Conservation (phyloP, 2,113 vertebrate species). For the Orthonyx spaldingii region DNA sequence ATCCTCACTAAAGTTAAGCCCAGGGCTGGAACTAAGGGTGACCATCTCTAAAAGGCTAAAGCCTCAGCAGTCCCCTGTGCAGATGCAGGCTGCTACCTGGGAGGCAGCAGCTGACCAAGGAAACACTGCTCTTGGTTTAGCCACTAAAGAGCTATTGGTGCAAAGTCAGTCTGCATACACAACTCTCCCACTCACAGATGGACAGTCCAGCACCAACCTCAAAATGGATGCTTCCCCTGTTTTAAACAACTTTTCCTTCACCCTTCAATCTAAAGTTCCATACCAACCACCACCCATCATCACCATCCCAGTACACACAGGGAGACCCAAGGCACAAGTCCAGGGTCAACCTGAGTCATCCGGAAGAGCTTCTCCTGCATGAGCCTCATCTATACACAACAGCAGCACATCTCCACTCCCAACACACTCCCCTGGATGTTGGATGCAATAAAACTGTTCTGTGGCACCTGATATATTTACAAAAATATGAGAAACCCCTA, state of each 20-base stretch:
- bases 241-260: not conserved
- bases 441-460: not conserved
- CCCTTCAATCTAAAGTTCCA: not conserved
- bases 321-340: not conserved
- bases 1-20: not conserved
- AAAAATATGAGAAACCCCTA: not conserved
- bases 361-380: not conserved
- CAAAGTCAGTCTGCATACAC: not conserved
- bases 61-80: fast-evolving
- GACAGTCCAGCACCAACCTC: not conserved
- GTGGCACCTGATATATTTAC: not conserved
- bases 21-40: not conserved
- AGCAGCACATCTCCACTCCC: not conserved
- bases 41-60: not conserved
- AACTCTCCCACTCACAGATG: not conserved
- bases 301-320: not conserved
- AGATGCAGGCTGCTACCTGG: not conserved
- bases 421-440: fast-evolving
- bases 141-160: not conserved
- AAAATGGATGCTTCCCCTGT: not conserved
- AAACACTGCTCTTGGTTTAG: not conserved
- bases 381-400: not conserved
- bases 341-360: not conserved
- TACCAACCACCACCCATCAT: not conserved
- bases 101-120: not conserved